These are phyloP conservation scores for human (Homo sapiens) DNA, from an alignment of 2,113 vertebrate species.

Conservation along the genomic window GRCh38 chr4:114934001-114934500, in stretches of 20 bases:
- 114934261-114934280: not conserved
- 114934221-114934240: not conserved
- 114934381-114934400: too few relatives aligned
- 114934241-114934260: not conserved
- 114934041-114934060: not conserved
- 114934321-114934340: too few relatives aligned
- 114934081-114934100: not conserved
- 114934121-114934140: not conserved
- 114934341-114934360: too few relatives aligned
- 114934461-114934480: too few relatives aligned
- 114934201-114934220: not conserved
- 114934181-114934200: not conserved
- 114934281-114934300: not conserved
- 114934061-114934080: not conserved
- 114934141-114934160: not conserved
- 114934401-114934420: too few relatives aligned
- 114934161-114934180: not conserved
- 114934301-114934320: not conserved
- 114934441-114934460: too few relatives aligned
- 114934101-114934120: not conserved
- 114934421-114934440: too few relatives aligned
- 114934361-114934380: too few relatives aligned
- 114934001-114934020: not conserved
- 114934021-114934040: not conserved
- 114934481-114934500: too few relatives aligned